A percentile compares a stretch with the other conserved stretches of the same genome.
Conservation (phyloP, 2,113 vertebrate genomes). For the Erinaceus europaeus region DNA sequence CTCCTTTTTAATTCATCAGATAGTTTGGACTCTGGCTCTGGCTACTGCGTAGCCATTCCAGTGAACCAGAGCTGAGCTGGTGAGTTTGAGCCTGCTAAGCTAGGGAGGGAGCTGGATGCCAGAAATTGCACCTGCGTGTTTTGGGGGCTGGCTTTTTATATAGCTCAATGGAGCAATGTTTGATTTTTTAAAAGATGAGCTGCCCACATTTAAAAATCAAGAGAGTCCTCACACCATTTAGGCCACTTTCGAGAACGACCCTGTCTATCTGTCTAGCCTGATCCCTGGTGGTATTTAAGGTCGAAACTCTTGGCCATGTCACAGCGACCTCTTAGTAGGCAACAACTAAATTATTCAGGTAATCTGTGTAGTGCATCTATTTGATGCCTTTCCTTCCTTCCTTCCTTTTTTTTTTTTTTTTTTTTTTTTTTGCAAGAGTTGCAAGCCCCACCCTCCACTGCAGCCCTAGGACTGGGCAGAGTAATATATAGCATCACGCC, state of each 20-base stretch:
- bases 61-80: background rate
- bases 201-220: background rate
- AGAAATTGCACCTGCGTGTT: background rate
- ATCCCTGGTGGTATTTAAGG: background rate
- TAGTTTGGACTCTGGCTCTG: background rate
- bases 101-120: background rate
- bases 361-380: background rate
- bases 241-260: background rate
- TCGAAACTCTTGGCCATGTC: background rate
- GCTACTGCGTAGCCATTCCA: background rate
- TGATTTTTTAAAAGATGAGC: background rate
- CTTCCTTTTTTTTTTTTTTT: no score
- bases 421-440: background rate
- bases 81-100: background rate
- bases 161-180: background rate
- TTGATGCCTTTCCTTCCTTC: background rate
- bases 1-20: background rate
- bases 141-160: no score
- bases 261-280: background rate
- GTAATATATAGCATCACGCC: rapidly evolving
- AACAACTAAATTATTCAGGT: background rate
- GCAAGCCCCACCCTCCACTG: background rate
- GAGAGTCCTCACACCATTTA: background rate
- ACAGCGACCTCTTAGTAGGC: background rate
- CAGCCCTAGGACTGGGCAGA: background rate